These are phyloP conservation scores for Petrocephalus sullivani DNA, from an alignment of 2,797 vertebrate species.

Conservation along the genomic window DNA sequence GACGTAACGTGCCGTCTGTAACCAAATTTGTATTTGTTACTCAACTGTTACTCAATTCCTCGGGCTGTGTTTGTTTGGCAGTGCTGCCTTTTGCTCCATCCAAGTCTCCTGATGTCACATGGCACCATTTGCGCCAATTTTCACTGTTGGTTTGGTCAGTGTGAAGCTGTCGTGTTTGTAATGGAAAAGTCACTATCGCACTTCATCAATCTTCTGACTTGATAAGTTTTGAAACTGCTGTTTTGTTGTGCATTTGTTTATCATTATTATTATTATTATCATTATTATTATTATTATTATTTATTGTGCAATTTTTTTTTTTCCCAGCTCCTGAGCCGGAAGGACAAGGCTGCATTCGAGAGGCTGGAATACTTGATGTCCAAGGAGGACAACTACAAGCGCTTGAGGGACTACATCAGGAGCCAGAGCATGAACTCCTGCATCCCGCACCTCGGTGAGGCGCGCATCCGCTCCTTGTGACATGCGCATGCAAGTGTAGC, in stretches of 20 bases:
- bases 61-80: background rate
- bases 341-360: conserved; percentile 95
- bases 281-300: background rate
- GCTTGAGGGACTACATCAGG: conserved; percentile 90
- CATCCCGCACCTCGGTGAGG: conserved; percentile 93
- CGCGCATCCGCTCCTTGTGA: background rate
- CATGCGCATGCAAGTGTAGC: background rate
- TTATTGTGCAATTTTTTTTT: background rate
- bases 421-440: conserved; percentile 98
- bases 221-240: conserved; percentile 3
- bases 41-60: background rate
- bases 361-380: conserved; percentile 96
- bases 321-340: conserved; percentile 85
- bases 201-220: background rate
- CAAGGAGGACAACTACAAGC: conserved; percentile 99
- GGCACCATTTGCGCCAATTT: background rate
- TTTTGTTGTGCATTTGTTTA: background rate
- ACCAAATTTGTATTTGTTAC: background rate
- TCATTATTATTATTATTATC: background rate
- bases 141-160: background rate
- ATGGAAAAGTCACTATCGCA: background rate
- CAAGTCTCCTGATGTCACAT: background rate
- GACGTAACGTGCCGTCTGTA: background rate
- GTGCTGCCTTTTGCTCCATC: background rate
- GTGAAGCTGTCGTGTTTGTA: background rate